Evolutionary conservation across 30 jellyfish, hydroid and myxozoan species (phyloP).

Genomic region (Morbakka virulenta): DNA sequence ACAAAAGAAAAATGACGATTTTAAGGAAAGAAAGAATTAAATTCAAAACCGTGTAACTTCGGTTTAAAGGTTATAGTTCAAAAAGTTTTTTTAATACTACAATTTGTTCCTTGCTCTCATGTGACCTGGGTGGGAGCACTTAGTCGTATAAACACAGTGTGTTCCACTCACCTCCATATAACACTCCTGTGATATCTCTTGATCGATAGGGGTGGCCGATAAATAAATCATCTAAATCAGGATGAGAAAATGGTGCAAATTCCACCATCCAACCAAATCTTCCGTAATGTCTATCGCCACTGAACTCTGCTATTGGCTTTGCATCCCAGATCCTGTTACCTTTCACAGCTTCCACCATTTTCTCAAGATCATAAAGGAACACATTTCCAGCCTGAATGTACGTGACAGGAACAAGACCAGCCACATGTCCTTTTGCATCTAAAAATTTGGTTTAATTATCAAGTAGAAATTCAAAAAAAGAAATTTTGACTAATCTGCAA

Average conservation of each 20-base stretch:
- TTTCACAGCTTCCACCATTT: conserved; percentile 20
- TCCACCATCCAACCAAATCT: conserved; percentile 43
- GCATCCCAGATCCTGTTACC: too few species aligned
- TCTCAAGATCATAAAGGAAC: conserved; percentile 26
- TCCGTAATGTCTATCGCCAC: conserved; percentile 69
- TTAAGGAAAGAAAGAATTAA: too few species aligned
- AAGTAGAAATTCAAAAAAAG: too few species aligned
- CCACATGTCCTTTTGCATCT: conserved; percentile 69
- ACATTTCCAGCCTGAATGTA: conserved; percentile 71
- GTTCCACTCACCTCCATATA: conserved; percentile 65
- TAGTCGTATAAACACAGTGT: too few species aligned
- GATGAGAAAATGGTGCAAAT: conserved; percentile 20
- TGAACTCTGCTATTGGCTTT: conserved; percentile 24
- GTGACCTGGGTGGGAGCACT: too few species aligned
- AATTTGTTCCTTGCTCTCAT: too few species aligned
- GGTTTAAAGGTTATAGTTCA: too few species aligned
- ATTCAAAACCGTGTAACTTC: too few species aligned
- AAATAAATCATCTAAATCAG: conserved; percentile 30
- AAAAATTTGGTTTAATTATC: neutral
- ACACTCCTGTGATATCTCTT: conserved; percentile 54
- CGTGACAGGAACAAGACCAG: conserved; percentile 43
- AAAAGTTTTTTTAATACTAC: too few species aligned
- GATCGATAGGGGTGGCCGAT: conserved; percentile 63
- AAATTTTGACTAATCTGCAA: neutral
- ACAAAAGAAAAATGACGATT: too few species aligned